Percentiles rank a stretch among this genome's conserved stretches.
These are phyloP conservation scores for Patella pellucida DNA, from an alignment of 2,888 invertebrate species.

Conservation along the genomic window DNA sequence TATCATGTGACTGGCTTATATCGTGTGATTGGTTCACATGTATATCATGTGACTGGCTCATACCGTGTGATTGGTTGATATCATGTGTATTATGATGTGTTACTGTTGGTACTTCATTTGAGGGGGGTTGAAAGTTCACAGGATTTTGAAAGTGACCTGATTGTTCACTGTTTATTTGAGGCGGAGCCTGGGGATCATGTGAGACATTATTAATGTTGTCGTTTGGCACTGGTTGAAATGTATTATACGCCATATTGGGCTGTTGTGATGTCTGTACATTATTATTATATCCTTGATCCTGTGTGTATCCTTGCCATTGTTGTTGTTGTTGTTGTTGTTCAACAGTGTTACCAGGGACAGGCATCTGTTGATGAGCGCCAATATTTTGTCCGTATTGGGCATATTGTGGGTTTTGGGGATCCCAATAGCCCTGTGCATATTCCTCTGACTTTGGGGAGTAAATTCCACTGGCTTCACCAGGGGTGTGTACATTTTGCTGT, in stretches of 20 bases:
- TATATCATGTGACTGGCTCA: no score
- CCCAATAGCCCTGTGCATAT: conserved; percentile 21
- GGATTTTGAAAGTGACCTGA: no score
- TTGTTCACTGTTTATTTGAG: no score
- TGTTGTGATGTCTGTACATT: conserved; percentile 13
- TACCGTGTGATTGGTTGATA: no score
- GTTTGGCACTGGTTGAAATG: no score
- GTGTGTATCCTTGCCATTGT: conserved; percentile 17
- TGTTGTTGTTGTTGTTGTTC: conserved; percentile 18
- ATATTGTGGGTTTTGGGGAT: conserved; percentile 17
- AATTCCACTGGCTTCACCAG: conserved; percentile 2
- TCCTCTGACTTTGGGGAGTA: conserved; percentile 2
- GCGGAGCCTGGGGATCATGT: no score
- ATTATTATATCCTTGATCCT: conserved; percentile 6
- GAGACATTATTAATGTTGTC: no score
- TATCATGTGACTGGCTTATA: no score
- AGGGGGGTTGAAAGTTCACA: background rate
- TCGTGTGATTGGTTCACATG: no score
- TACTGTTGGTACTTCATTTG: background rate
- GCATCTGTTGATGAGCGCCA: conserved; percentile 10
- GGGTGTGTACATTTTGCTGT: conserved; percentile 1
- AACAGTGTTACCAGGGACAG: background rate
- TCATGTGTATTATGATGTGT: background rate
- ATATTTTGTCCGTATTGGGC: conserved; percentile 6
- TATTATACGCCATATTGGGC: background rate